Evolutionary conservation across 2,888 invertebrate species (phyloP).

Genomic region (Stegophylla sp.): DNA sequence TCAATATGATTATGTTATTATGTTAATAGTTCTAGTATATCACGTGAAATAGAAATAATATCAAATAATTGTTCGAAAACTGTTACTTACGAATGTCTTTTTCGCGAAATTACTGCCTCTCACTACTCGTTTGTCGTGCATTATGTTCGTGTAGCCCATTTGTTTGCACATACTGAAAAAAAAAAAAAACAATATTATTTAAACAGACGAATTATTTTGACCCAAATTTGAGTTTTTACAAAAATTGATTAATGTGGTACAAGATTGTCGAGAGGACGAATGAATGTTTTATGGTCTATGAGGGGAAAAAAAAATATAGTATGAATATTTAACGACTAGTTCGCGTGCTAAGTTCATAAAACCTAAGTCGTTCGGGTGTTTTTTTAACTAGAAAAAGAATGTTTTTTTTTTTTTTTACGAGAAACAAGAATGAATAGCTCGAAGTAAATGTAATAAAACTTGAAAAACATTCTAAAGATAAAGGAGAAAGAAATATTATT

Average conservation of each 20-base stretch:
- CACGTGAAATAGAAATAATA: neutral
- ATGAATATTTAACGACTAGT: conserved; percentile 44
- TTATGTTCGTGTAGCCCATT: conserved; percentile 78
- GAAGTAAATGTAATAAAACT: conserved; percentile 23
- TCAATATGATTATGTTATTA: conserved; percentile 50
- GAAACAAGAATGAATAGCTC: neutral
- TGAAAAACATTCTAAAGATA: neutral
- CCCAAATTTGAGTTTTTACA: conserved; percentile 19
- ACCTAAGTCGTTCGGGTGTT: conserved; percentile 26
- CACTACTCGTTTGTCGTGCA: conserved; percentile 86
- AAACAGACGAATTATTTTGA: neutral
- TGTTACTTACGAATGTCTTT: conserved; percentile 64
- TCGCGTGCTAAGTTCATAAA: conserved; percentile 28
- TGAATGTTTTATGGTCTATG: conserved; percentile 31
- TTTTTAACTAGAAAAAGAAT: conserved; percentile 25
- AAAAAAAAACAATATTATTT: neutral
- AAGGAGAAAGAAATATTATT: neutral
- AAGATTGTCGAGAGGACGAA: conserved; percentile 42
- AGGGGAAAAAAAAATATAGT: conserved; percentile 28
- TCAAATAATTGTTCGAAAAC: conserved; percentile 26
- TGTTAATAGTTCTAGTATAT: too few relatives aligned
- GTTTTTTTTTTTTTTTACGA: conserved; percentile 6
- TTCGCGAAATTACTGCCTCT: conserved; percentile 81
- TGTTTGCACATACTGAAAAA: conserved; percentile 60
- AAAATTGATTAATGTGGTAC: conserved; percentile 24